phyloP scores from a whole-genome alignment of 2,888 invertebrate species.

The Drepana falcataria region DNA sequence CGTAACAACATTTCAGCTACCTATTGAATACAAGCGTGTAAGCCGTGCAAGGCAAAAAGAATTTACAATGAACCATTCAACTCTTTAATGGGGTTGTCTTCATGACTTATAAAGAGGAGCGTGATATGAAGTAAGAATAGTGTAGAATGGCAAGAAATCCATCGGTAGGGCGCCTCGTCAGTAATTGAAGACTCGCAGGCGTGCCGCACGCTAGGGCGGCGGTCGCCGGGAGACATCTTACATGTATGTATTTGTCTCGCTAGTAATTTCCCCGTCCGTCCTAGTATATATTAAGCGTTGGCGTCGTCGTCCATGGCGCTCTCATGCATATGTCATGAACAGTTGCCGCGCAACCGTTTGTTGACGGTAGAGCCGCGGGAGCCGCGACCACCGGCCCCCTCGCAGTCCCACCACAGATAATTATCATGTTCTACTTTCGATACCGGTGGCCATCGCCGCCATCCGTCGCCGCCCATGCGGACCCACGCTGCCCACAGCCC shows the following conservation, averaged over 20 bases:
- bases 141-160: constrained; percentile 50
- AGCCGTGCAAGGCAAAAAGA: constrained; percentile 39
- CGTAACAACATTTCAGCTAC: constrained; percentile 13
- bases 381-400: constrained; percentile 55
- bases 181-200: constrained; percentile 57
- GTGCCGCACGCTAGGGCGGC: constrained; percentile 54
- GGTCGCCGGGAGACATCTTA: constrained; percentile 3
- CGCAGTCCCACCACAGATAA: constrained; percentile 55
- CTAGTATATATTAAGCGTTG: constrained; percentile 69
- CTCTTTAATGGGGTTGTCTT: constrained; percentile 48
- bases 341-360: constrained; percentile 76
- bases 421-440: constrained; percentile 72
- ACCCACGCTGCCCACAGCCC: constrained; percentile 26
- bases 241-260: constrained; percentile 64
- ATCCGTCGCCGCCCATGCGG: constrained; percentile 26
- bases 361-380: constrained; percentile 72
- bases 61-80: constrained; percentile 60
- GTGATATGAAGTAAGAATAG: constrained; percentile 55
- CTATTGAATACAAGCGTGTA: constrained; percentile 40
- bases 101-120: constrained; percentile 64
- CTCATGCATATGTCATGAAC: constrained; percentile 79
- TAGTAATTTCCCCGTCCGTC: constrained; percentile 69
- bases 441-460: constrained; percentile 58
- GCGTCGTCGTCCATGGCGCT: constrained; percentile 56
- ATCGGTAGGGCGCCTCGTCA: constrained; percentile 60